These are phyloP conservation scores for Erpornis zantholeuca DNA, from an alignment of 2,113 vertebrate species.

Conservation along the genomic window DNA sequence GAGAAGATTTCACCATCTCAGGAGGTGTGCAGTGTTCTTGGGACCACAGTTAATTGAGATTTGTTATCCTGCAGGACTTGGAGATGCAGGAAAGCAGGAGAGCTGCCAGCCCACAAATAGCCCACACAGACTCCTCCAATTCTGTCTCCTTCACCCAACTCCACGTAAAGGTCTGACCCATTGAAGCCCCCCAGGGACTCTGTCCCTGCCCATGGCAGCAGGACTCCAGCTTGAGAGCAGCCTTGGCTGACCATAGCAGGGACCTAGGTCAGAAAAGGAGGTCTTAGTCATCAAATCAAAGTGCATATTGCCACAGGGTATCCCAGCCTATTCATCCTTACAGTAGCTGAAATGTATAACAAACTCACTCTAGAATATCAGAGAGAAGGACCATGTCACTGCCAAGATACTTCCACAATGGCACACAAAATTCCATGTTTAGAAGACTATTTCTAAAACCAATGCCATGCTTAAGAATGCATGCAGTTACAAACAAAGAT, in stretches of 20 bases:
- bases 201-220: rapidly evolving
- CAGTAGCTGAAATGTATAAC: not conserved
- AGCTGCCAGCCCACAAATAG: not conserved
- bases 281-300: not conserved
- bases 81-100: not conserved
- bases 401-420: not conserved
- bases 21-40: not conserved
- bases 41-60: not conserved
- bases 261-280: not conserved
- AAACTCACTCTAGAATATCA: not conserved
- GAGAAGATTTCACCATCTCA: not conserved
- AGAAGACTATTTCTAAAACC: not conserved
- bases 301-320: not conserved
- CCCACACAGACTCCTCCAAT: not conserved
- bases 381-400: not conserved
- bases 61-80: not conserved
- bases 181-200: rapidly evolving
- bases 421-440: not conserved
- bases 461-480: not conserved
- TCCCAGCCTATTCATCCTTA: not conserved
- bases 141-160: not conserved
- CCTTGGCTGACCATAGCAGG: not conserved
- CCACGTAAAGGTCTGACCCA: not conserved
- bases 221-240: not conserved
- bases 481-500: not conserved